Base-by-base conservation (phyloP, 1,140 invertebrate genomes). In the Drosophila miranda region DNA sequence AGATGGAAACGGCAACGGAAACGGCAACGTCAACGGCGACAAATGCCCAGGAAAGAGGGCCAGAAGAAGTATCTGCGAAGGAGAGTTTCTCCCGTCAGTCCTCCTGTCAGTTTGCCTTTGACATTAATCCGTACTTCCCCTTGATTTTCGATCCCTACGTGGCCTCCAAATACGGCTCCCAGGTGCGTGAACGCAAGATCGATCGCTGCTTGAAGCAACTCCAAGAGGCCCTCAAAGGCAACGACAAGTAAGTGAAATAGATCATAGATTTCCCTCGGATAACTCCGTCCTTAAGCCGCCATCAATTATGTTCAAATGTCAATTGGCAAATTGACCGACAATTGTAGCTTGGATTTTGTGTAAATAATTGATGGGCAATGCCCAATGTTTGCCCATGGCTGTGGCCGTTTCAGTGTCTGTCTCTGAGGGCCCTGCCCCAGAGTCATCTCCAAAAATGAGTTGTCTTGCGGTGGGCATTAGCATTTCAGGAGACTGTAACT, bases 141-240 rank as follows among this genome's bases (percentile, higher is more conserved):
- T 71, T 87, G 3, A 69, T 79, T 9, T 54, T 59, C 21, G 81
- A 87, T 63, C 73, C 81, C 1, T 86, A 69, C 23, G 55, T 63
- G 0, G 42, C 59, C 21, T 86, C 82, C 14, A 86, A 87, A n/a
- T 90, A 90, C 19, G 88, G 88, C 1, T 90, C 88, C 0, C 89
- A 90, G 26, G 89, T 90, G 42, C 81, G 88, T 13, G 78, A 84
- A 8, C 74, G 88, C 0, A 90, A 90, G 52, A 90, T 90, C 26
- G 88, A 89, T 70, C 86, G 89, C 2, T 90, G 88, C 23, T 55
- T 90, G 6, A 86, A 79, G 16, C 88, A 90, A 55, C 26, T 90
- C 34, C 77, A 90, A 41, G 73, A 90, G 16, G 83, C 78, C 2
- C 79, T 86, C 50, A 71, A 69, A 38, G 13, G 19, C 11, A 38